Base-by-base conservation (phyloP, 2,797 vertebrate genomes). In the Morus bassanus region DNA sequence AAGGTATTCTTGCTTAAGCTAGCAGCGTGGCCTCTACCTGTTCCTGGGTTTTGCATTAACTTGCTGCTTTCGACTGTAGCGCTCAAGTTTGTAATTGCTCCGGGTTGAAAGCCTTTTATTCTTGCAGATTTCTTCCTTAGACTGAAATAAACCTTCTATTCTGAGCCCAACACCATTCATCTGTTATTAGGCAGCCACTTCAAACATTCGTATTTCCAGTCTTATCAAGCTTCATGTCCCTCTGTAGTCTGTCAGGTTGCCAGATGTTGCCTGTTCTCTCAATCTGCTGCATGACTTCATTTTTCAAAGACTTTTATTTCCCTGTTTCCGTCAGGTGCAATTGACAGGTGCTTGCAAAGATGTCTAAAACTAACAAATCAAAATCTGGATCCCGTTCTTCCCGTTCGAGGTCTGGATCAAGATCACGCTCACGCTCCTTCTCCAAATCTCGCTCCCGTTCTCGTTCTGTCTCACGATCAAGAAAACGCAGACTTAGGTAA, bases 351-450 rank as follows among this genome's bases (percentile, higher is more conserved):
- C 93, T 96, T 96, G 97, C 98, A 96, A 95, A 97, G 97, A 99
- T 99, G 99, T 99, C 99, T 88, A 99, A 99, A 98, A 98, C 98
- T 24, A 98, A 98, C 70, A 99, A 99, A 97, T 99, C 99, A 13
- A 98, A 99, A 67, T 99, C 99, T 39, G 98, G 98, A 46, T 99
- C 99, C 73, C 98, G 98, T 30, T 98, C 98, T 43, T 99, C 99
- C 78, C 98, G 98, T 10, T 99, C 99, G 12, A 98, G 98, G 93
- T 99, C 99, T 17, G 98, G 98, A 3, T 99, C 99, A 3, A 98
- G 99, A 61, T 99, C 99, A 7, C 98, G 98, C 12, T 99, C 99
- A 9, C 98, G 98, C 3, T 99, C 99, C 39, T 99, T 99, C 91
- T 99, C 99, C 7, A 98, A 99, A 24, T 99, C 99, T 74, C 98